phyloP scores from a whole-genome alignment of 2,888 invertebrate species.

The Nemotelus pantherinus region DNA sequence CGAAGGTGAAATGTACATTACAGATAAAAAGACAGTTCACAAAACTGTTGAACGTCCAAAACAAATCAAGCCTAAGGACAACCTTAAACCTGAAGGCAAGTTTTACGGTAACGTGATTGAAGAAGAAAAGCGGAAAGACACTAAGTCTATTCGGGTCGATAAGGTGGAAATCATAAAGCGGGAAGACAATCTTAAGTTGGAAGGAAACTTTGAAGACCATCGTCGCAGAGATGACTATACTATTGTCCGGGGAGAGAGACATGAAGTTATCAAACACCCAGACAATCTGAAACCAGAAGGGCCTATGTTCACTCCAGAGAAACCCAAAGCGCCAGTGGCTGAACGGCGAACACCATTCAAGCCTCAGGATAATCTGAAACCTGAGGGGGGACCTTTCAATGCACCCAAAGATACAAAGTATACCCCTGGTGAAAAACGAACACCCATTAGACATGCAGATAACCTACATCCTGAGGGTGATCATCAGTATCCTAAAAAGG shows the following conservation, averaged over 20 bases:
- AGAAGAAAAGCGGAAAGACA: slow-evolving; percentile 61
- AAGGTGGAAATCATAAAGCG: slow-evolving; percentile 70
- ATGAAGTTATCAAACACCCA: slow-evolving; percentile 65
- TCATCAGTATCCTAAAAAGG: slow-evolving; percentile 55
- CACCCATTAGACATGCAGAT: slow-evolving; percentile 49
- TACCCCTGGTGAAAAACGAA: slow-evolving; percentile 63
- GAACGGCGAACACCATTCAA: slow-evolving; percentile 68
- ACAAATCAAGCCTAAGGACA: slow-evolving; percentile 67
- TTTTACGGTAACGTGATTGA: slow-evolving; percentile 67
- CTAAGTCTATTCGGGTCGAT: slow-evolving; percentile 65
- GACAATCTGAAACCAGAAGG: slow-evolving; percentile 72
- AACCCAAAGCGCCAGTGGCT: slow-evolving; percentile 64
- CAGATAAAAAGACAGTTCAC: slow-evolving; percentile 66
- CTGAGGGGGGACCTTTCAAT: slow-evolving; percentile 67
- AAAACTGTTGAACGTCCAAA: slow-evolving; percentile 65
- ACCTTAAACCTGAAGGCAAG: slow-evolving; percentile 69
- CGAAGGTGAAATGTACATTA: slow-evolving; percentile 68
- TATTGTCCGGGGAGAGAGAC: slow-evolving; percentile 68
- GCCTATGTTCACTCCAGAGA: slow-evolving; percentile 67
- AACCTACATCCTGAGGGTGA: slow-evolving; percentile 65
- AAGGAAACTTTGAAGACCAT: slow-evolving; percentile 69
- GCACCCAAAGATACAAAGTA: slow-evolving; percentile 57
- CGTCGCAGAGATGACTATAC: slow-evolving; percentile 70
- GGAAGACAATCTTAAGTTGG: slow-evolving; percentile 75
- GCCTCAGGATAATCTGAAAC: slow-evolving; percentile 67